Percentiles rank a stretch among this genome's conserved stretches.
Conservation (phyloP, 1,140 invertebrate genomes). For the Nebria ingens region DNA sequence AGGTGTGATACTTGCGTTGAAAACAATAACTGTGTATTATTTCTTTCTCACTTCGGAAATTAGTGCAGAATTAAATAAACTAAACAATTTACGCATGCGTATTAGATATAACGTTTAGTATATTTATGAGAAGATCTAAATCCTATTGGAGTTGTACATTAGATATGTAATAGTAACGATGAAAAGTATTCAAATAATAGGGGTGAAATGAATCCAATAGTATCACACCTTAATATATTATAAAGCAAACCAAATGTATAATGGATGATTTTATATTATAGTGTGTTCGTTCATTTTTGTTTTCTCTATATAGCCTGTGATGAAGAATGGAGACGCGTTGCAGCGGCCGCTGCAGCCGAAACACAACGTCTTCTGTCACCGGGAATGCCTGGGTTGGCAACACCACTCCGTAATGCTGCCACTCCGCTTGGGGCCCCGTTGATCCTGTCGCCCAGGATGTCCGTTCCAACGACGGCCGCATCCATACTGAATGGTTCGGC, state of each 20-base stretch:
- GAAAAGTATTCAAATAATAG: too few relatives aligned
- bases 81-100: too few relatives aligned
- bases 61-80: too few relatives aligned
- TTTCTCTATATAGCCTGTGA: conserved; percentile 49
- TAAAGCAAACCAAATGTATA: not conserved
- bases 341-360: conserved; percentile 57
- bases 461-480: conserved; percentile 64
- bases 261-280: not conserved
- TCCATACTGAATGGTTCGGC: conserved; percentile 60
- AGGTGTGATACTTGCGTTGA: too few relatives aligned
- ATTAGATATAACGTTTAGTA: too few relatives aligned
- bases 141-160: too few relatives aligned
- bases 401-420: conserved; percentile 53
- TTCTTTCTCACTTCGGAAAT: too few relatives aligned
- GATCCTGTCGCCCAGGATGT: conserved; percentile 78
- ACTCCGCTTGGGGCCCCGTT: conserved; percentile 71
- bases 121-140: too few relatives aligned
- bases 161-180: too few relatives aligned
- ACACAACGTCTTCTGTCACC: conserved; percentile 63
- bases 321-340: conserved; percentile 67
- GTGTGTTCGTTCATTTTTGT: conserved; percentile 5
- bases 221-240: not conserved
- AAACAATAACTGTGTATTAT: too few relatives aligned
- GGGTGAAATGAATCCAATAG: too few relatives aligned
- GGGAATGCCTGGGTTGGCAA: conserved; percentile 46